Percentiles rank a stretch among this genome's conserved stretches.
Conservation (phyloP, 2,888 invertebrate genomes). For the Polia nebulosa region DNA sequence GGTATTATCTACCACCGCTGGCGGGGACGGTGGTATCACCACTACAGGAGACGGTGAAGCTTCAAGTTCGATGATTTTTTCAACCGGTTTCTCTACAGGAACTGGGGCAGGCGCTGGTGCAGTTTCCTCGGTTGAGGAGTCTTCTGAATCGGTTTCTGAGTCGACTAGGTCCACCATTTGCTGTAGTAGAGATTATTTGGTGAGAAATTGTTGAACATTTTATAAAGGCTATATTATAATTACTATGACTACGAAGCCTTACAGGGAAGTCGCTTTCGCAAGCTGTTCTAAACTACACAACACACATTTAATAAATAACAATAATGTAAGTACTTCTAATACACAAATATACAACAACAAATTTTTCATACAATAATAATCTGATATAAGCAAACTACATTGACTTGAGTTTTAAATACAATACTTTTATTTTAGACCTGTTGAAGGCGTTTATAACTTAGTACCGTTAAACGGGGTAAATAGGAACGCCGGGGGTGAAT, state of each 20-base stretch:
- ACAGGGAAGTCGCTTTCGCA: neutral
- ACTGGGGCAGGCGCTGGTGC: constrained; percentile 18
- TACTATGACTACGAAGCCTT: constrained; percentile 14
- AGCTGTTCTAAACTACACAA: constrained; percentile 1
- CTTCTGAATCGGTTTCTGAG: constrained; percentile 78
- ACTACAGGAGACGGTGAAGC: constrained; percentile 45
- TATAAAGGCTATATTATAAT: too few species aligned
- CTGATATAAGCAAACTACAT: too few species aligned
- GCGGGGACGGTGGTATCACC: constrained; percentile 32
- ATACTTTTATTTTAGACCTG: neutral
- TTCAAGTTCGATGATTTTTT: constrained; percentile 46
- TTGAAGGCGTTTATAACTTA: constrained; percentile 31
- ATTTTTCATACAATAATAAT: too few species aligned
- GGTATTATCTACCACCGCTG: constrained; percentile 28
- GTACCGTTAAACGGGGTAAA: too few species aligned
- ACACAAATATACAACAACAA: too few species aligned
- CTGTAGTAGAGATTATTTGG: constrained; percentile 32
- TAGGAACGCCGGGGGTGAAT: too few species aligned
- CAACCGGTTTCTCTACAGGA: constrained; percentile 48
- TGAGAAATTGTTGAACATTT: constrained; percentile 11
- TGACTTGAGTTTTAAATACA: neutral
- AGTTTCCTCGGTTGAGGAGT: constrained; percentile 65
- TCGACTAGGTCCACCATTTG: constrained; percentile 86
- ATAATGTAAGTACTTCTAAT: too few species aligned
- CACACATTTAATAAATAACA: too few species aligned